Percentiles rank a stretch among this genome's conserved stretches.
Conservation (phyloP, 2,888 invertebrate species). For the Eudasyphora cyanicolor region DNA sequence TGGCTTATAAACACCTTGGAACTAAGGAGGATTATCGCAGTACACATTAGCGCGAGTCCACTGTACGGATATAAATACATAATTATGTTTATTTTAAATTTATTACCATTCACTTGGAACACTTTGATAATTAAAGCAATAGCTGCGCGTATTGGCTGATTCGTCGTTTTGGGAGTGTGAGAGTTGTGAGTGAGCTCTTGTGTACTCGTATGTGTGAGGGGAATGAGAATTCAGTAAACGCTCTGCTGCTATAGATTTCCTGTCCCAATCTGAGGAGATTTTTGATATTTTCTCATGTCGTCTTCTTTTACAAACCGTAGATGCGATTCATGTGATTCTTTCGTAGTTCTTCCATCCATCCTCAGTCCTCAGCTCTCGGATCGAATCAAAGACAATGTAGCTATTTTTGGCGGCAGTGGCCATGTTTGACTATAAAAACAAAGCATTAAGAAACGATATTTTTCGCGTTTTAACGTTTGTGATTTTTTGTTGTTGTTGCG, state of each 20-base stretch:
- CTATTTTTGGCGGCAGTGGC: conserved; percentile 38
- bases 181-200: not conserved
- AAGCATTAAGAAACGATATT: conserved; percentile 24
- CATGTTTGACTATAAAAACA: conserved; percentile 36
- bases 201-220: not conserved
- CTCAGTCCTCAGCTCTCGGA: not conserved
- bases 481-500: not conserved
- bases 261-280: conserved; percentile 30
- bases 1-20: too few relatives aligned
- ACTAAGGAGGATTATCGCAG: not conserved
- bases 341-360: conserved; percentile 13
- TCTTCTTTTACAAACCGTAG: conserved; percentile 12
- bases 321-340: not conserved
- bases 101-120: conserved; percentile 39
- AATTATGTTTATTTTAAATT: conserved; percentile 39
- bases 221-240: conserved; percentile 21
- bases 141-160: conserved; percentile 22
- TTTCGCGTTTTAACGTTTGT: not conserved
- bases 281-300: conserved; percentile 37
- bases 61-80: conserved; percentile 34
- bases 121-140: conserved; percentile 39
- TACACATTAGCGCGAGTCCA: not conserved
- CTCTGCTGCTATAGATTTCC: conserved; percentile 34
- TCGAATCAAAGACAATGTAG: conserved; percentile 32
- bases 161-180: not conserved